Conservation (phyloP, 1,140 invertebrate genomes). For the Eriocheir sinensis region DNA sequence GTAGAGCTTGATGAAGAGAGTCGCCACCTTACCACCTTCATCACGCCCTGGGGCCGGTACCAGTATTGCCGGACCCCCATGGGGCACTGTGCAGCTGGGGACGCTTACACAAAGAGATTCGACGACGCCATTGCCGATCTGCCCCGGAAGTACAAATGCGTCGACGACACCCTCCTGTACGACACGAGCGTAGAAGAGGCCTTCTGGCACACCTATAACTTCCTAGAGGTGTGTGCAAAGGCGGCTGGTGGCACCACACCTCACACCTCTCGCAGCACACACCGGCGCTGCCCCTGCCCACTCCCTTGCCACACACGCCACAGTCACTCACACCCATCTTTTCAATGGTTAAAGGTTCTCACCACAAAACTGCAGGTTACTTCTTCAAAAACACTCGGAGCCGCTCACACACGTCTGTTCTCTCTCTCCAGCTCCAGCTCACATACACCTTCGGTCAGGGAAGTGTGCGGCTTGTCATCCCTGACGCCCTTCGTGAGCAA, state of each 20-base stretch:
- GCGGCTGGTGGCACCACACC: slow-evolving; percentile 25
- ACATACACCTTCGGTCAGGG: slow-evolving; percentile 43
- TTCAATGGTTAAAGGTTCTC: too few species aligned
- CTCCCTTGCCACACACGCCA: too few species aligned
- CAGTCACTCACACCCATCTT: too few species aligned
- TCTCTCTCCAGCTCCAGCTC: slow-evolving; percentile 2
- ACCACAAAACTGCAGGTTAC: too few species aligned
- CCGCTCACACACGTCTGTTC: too few species aligned
- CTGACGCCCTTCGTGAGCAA: background rate
- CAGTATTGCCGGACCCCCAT: slow-evolving; percentile 16
- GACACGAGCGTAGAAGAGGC: slow-evolving; percentile 24
- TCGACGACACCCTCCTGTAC: slow-evolving; percentile 32
- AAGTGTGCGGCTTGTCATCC: background rate
- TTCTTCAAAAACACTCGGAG: too few species aligned
- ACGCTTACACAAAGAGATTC: slow-evolving; percentile 33
- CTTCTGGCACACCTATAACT: slow-evolving; percentile 9
- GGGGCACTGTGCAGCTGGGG: slow-evolving; percentile 11
- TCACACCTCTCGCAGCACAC: background rate
- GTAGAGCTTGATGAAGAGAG: slow-evolving; percentile 9
- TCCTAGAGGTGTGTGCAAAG: slow-evolving; percentile 46
- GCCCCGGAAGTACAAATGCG: slow-evolving; percentile 32
- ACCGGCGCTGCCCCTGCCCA: background rate
- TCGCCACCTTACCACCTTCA: background rate
- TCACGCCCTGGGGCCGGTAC: background rate
- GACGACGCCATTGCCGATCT: slow-evolving; percentile 3